Percentiles rank a stretch among this genome's conserved stretches.
phyloP scores from a whole-genome alignment of 2,113 vertebrate genomes.

The Speoplatyrhinus poulsoni region DNA sequence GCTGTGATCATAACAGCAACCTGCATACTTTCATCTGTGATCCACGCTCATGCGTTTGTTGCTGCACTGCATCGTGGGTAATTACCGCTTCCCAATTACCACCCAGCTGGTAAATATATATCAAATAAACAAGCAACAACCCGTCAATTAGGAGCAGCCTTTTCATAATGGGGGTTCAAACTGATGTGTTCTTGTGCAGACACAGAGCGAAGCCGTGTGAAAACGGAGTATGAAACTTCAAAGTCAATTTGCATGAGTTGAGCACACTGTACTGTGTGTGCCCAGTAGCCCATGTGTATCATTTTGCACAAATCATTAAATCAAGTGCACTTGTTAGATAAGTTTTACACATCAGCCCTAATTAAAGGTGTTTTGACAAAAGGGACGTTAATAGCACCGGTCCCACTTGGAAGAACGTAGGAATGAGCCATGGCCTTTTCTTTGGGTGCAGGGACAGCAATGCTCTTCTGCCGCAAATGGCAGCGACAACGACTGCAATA shows the following conservation, averaged over 20 bases:
- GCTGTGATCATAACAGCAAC: constrained; percentile 53
- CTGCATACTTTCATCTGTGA: constrained; percentile 64
- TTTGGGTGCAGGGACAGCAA: constrained; percentile 35
- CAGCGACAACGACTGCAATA: constrained; percentile 56
- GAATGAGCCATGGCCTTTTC: constrained; percentile 39
- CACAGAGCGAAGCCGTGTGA: constrained; percentile 25
- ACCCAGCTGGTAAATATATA: constrained; percentile 74
- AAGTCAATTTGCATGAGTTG: constrained; percentile 58
- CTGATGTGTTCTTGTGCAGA: constrained; percentile 57
- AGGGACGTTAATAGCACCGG: constrained; percentile 23
- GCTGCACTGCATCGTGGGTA: constrained; percentile 65
- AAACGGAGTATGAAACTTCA: constrained; percentile 57
- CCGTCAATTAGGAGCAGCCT: constrained; percentile 74
- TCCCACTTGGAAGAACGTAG: constrained; percentile 24
- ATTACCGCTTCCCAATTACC: constrained; percentile 77
- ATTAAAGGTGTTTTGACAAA: constrained; percentile 62
- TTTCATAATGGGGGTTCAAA: constrained; percentile 66
- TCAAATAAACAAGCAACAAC: constrained; percentile 81
- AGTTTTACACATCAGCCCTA: constrained; percentile 54
- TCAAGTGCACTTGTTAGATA: constrained; percentile 42
- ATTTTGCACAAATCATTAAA: constrained; percentile 61
- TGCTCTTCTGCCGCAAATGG: constrained; percentile 60
- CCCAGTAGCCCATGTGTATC: constrained; percentile 28
- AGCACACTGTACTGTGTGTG: constrained; percentile 20
- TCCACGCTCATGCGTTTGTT: constrained; percentile 52